Evolutionary conservation across 1,140 invertebrate species (phyloP), one percentile per base, ranked within the genome.

Genomic region (Sinonovacula constricta): DNA sequence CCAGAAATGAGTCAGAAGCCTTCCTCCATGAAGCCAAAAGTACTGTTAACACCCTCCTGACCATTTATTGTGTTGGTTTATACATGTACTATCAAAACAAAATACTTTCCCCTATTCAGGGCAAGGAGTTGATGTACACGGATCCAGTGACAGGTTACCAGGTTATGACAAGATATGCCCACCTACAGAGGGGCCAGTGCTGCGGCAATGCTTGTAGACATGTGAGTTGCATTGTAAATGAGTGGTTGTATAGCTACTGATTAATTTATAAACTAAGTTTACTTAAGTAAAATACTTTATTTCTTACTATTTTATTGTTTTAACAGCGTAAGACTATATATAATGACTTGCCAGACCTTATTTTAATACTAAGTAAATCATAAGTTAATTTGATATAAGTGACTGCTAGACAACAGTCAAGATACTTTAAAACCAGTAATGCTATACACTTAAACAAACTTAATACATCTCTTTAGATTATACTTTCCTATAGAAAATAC

Each of bases 171-270:
- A 60, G 84, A 28, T 53, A 71, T 12, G 79, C 80, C 31, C 86
- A 87, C 68, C 51, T 87, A 51, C 22, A 81, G 24, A 59, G 86
- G 22, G 86, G 86, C 22, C 66, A 84, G 4, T 87, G 86, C 45
- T 87, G 86, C 77, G 84, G 86, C 15, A 87, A 82, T 77, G 86
- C 81, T n/a, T 87, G 86, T 56, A 71, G 86, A 82, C 86, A 87
- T 86, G 86, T 85, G 80, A 59, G 80, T 84, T 33, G 39, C 26
- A 39, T 60, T 22, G 14, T 60, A 28, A n/a, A 15, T 59, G 15
- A 51, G n/a, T 65, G 24, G 33, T 49, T 75, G 36, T 22, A 14
- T 24, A 34, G 22, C 7, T 24, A 56, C 10, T 18, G 49, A 26
- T 26, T 14, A n/a, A 22, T 4, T 5, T 12, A 0, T 75, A 54